Percentiles rank a stretch among this genome's conserved stretches.
phyloP scores from a whole-genome alignment of 1,140 invertebrate genomes.

The Tenebrio molitor region DNA sequence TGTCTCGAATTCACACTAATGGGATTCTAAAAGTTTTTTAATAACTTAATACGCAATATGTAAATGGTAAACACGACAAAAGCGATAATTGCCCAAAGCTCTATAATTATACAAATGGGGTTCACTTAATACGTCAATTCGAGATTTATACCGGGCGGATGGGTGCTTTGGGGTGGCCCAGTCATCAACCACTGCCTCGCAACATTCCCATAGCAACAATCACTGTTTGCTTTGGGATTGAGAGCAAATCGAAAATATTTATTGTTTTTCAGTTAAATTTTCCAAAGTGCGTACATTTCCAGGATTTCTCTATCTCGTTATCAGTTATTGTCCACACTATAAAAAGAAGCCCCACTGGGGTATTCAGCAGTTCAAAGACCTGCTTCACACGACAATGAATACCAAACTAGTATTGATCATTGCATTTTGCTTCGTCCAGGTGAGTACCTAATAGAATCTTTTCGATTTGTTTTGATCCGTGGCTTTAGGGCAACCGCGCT shows the following conservation, averaged over 20 bases:
- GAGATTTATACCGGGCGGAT: constrained; percentile 6
- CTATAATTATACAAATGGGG: constrained; percentile 40
- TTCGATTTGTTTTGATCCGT: not conserved
- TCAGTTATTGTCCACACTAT: constrained; percentile 18
- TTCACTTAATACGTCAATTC: constrained; percentile 36
- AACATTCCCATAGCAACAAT: not conserved
- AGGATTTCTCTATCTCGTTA: constrained; percentile 27
- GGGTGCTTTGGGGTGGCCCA: constrained; percentile 3
- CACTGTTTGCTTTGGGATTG: not conserved
- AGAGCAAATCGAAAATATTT: constrained; percentile 18
- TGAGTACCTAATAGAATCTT: not conserved
- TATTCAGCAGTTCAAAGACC: not conserved
- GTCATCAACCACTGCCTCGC: not conserved
- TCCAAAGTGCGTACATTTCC: not conserved
- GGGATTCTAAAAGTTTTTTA: constrained; percentile 39
- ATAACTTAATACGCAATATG: constrained; percentile 40
- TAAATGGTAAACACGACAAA: constrained; percentile 35
- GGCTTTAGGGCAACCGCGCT: constrained; percentile 2
- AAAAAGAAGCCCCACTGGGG: not conserved
- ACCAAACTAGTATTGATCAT: not conserved
- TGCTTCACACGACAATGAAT: not conserved
- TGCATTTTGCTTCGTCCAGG: not conserved
- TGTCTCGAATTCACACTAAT: constrained; percentile 32
- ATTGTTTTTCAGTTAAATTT: constrained; percentile 13
- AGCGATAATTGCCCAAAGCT: constrained; percentile 36